Conservation (phyloP, 2,888 invertebrate genomes). For the Hymenopus coronatus region DNA sequence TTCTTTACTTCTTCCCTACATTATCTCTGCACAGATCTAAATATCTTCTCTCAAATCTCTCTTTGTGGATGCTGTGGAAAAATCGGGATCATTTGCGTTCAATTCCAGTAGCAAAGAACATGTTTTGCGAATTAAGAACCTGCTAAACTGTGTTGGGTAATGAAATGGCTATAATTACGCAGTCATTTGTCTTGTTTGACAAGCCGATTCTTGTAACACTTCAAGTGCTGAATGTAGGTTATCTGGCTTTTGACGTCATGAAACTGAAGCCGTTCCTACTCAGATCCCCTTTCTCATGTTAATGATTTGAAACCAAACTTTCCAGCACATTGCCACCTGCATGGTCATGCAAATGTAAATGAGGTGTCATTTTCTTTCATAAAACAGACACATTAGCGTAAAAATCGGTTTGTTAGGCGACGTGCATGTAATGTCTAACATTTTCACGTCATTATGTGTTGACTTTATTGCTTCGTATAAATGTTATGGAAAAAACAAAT, state of each 20-base stretch:
- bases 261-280: not conserved
- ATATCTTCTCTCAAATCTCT: too few species aligned
- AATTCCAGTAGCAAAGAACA: not conserved
- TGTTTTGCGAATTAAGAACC: not conserved
- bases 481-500: too few species aligned
- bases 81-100: not conserved
- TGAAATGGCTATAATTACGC: not conserved
- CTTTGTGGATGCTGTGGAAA: too few species aligned
- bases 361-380: too few species aligned
- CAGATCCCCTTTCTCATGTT: not conserved
- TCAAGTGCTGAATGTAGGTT: not conserved
- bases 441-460: too few species aligned
- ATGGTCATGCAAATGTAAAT: not conserved
- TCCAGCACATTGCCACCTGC: not conserved
- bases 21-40: too few species aligned
- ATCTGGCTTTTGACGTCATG: not conserved
- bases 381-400: too few species aligned
- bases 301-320: not conserved
- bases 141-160: not conserved
- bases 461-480: too few species aligned
- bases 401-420: too few species aligned
- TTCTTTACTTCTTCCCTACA: too few species aligned
- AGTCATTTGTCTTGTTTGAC: not conserved
- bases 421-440: too few species aligned
- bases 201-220: not conserved